Percentiles rank a stretch among this genome's conserved stretches.
Conservation (phyloP, 37 sponge, comb jelly and placozoan genomes). For the Haliclona indistincta region DNA sequence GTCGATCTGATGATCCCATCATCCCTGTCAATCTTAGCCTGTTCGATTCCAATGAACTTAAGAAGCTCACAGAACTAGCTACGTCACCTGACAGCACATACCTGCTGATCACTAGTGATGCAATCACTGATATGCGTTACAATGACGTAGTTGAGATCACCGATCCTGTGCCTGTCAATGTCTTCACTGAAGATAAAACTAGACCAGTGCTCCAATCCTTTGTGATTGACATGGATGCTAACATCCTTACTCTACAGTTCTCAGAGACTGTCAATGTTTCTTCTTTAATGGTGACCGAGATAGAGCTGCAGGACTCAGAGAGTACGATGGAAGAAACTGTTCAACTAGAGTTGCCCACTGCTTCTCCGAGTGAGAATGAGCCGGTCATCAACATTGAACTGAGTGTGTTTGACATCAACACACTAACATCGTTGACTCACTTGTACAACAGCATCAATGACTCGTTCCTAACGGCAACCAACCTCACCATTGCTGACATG, state of each 20-base stretch:
- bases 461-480: constrained; percentile 66
- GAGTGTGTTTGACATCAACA: constrained; percentile 67
- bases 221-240: constrained; percentile 73
- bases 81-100: constrained; percentile 66
- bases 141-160: constrained; percentile 42
- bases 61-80: constrained; percentile 69
- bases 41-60: constrained; percentile 77
- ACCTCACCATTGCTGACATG: constrained; percentile 74
- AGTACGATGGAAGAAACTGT: constrained; percentile 26
- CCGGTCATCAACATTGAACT: constrained; percentile 40
- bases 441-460: constrained; percentile 69
- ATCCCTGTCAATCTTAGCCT: constrained; percentile 58
- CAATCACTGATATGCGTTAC: constrained; percentile 78
- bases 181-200: constrained; percentile 71
- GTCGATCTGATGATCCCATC: constrained; percentile 64
- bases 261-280: constrained; percentile 85
- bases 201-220: constrained; percentile 63
- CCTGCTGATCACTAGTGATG: constrained; percentile 39
- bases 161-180: constrained; percentile 26
- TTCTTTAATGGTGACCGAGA: constrained; percentile 52
- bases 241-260: constrained; percentile 71
- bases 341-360: constrained; percentile 29
- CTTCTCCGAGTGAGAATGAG: constrained; percentile 13
- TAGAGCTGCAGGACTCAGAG: constrained; percentile 73
- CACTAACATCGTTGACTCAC: constrained; percentile 64